Evolutionary conservation across 30 jellyfish, hydroid and myxozoan species (phyloP), one percentile per base, ranked within the genome.

Genomic region (Sanderia malayensis): DNA sequence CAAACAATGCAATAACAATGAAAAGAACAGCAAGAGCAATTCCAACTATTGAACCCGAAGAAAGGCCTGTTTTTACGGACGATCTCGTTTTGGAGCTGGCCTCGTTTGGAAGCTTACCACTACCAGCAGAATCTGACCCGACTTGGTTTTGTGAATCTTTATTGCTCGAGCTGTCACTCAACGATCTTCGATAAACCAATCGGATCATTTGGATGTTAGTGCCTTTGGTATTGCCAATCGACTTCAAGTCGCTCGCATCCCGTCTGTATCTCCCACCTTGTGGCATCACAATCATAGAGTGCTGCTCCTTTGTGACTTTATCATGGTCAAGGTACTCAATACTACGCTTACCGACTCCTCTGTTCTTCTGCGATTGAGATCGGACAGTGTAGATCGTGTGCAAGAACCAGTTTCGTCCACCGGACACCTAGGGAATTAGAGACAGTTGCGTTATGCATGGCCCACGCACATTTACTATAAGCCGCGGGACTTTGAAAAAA

Each of bases 341-440:
- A 26, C 85, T 70, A 44, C 95, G 37, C 61, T 82, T 68, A 7
- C 93, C 89, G 17, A 75, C 71, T 7, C 95, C 88, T 22, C 96
- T 76, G 64, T 92, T 92, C 61, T 69, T 80, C 73, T 76, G 87
- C 20, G 87, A 70, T 34, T 85, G 79, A 6, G 96, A 73, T 8
- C 94, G 77, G 58, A 92, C 87, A 0, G 96, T 73, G 86, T 92
- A 92, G 24, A 92, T 77, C 2, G 92, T 96, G 60, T 92, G 98
- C 49, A 92, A 61, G 76, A 78, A 92, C 98, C 98, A 92, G 74
- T 71, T 92, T 27, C 93, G 87, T 0, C 95, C 97, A 60, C 88
- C 85, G 33, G 95, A 82, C 27, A 82, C 97, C 97, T 89, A 34
- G 11, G 80, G 26, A 21, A n/a, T n/a, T n/a, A n/a, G n/a, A n/a